These are phyloP conservation scores for Cuniculus paca DNA, from an alignment of 2,797 vertebrate genomes.

Conservation along the genomic window DNA sequence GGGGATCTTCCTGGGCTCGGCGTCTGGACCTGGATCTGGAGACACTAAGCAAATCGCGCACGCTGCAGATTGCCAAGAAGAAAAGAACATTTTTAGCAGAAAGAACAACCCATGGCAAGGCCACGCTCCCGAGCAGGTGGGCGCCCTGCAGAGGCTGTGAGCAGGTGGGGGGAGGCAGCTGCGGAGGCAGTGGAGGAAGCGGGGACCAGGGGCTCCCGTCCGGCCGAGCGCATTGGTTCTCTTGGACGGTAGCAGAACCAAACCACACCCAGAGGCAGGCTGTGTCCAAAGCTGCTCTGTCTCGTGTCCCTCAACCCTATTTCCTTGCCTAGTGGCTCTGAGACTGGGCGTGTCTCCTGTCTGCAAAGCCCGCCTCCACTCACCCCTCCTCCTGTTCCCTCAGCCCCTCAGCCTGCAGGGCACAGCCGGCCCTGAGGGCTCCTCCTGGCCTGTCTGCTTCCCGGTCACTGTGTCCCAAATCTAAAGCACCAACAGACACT, in stretches of 20 bases:
- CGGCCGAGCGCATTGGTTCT: not conserved
- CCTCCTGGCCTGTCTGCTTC: not conserved
- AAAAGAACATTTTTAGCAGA: not conserved
- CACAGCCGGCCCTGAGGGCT: not conserved
- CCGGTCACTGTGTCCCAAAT: not conserved
- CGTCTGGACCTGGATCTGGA: not conserved
- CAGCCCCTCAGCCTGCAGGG: not conserved
- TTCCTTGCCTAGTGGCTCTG: not conserved
- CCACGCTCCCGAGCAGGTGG: rapidly evolving
- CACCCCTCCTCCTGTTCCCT: not conserved
- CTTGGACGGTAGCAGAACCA: not conserved
- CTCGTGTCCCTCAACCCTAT: rapidly evolving
- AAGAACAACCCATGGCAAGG: not conserved
- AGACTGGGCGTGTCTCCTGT: not conserved
- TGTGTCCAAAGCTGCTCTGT: not conserved
- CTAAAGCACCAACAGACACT: not conserved
- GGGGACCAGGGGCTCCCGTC: not conserved
- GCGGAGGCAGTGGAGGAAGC: not conserved
- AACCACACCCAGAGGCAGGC: not conserved
- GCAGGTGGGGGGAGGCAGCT: not conserved
- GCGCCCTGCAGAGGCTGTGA: not conserved
- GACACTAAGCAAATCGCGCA: not conserved
- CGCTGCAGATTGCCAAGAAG: not conserved
- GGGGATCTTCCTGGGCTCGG: rapidly evolving
- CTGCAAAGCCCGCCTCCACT: not conserved